Evolutionary conservation across 2,888 invertebrate species (phyloP), one percentile per base, ranked within the genome.

Genomic region (Idaea biselata): DNA sequence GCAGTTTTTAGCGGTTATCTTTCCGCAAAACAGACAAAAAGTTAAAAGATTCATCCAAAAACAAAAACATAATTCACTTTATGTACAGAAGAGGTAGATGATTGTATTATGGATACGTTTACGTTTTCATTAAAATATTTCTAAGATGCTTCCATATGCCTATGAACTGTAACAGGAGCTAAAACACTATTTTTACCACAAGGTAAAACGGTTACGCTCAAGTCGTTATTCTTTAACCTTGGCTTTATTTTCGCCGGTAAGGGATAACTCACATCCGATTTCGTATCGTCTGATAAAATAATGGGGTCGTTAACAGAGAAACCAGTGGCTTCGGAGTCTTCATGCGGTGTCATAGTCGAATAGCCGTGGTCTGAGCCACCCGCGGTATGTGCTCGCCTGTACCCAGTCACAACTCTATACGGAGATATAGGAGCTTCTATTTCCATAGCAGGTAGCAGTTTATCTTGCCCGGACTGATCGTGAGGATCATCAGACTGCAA

Each of bases 311-410:
- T 94, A 8, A 95, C 93, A 18, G 95, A 96, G 73, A 96, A 95
- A 8, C 96, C 96, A 70, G 96, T 95, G 73, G 96, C 96, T 80
- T 97, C 97, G 0, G 96, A 97, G 80, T 97, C 97, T 78, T 97
- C 97, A 75, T 97, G 97, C 1, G 97, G 97, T 0, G 97, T 97
- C 97, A 97, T 97, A 0, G 97, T 97, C 3, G 97, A 97, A 86
- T 98, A 98, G 1, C 98, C 98, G 80, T 98, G 97, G 89, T 98
- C 98, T n/a, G 97, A 97, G 74, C 96, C 96, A 58, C 95, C 96
- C 0, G 96, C 95, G 0, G 95, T 94, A 58, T 95, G 94, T 4
- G 96, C 95, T 33, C 97, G 94, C 55, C 96, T 92, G 82, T 97
- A 97, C 62, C 95, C 95, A 0, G 97, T 96, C 58, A 97, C 95